These are phyloP conservation scores for Cynaeus angustus DNA, from an alignment of 2,888 invertebrate species.

Conservation along the genomic window DNA sequence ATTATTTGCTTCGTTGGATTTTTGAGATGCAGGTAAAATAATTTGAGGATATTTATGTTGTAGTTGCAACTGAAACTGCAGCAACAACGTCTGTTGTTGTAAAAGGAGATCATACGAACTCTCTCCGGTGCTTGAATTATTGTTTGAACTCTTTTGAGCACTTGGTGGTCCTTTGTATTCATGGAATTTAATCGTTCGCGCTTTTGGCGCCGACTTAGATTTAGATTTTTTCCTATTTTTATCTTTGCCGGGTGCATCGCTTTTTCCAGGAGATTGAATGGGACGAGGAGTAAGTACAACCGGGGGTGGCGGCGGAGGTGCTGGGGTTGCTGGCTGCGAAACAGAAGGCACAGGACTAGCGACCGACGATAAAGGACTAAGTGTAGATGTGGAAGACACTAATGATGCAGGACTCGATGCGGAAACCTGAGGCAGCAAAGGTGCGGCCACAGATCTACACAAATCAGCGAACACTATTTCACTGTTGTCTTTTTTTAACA, in stretches of 20 bases:
- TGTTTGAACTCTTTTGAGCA: constrained; percentile 82
- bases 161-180: constrained; percentile 94
- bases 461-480: constrained; percentile 75
- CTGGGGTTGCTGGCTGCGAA: constrained; percentile 73
- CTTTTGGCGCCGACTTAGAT: constrained; percentile 86
- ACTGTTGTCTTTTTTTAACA: constrained; percentile 66
- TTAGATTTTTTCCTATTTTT: constrained; percentile 88
- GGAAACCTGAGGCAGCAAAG: constrained; percentile 70
- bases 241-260: constrained; percentile 81
- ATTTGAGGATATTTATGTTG: constrained; percentile 90
- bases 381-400: constrained; percentile 79
- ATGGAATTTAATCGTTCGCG: constrained; percentile 95
- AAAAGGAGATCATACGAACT: constrained; percentile 93
- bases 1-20: constrained; percentile 68
- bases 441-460: constrained; percentile 75
- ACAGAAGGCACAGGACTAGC: constrained; percentile 74
- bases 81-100: constrained; percentile 94
- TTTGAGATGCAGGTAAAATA: constrained; percentile 83
- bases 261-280: constrained; percentile 69
- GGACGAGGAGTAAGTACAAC: constrained; percentile 73
- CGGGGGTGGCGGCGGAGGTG: constrained; percentile 75
- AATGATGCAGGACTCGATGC: constrained; percentile 70
- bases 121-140: constrained; percentile 77
- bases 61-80: constrained; percentile 89
- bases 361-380: constrained; percentile 80